These are phyloP conservation scores for Megaceryle alcyon DNA, from an alignment of 2,797 vertebrate genomes.

Conservation along the genomic window DNA sequence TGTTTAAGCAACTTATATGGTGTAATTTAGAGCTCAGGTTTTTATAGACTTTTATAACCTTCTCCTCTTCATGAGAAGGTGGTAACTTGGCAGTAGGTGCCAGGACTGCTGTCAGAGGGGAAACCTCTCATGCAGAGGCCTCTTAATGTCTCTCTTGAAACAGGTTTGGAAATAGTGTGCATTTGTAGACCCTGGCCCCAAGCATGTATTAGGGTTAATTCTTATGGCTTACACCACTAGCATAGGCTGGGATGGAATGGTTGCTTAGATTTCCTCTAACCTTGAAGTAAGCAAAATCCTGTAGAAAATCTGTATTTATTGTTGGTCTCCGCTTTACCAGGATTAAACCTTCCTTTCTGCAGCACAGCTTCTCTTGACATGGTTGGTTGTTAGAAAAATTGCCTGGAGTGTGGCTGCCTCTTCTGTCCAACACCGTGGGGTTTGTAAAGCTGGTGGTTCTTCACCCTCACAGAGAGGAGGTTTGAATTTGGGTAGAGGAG, in stretches of 20 bases:
- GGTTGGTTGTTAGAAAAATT: background rate
- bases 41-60: background rate
- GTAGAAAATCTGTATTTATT: background rate
- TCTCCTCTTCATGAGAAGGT: background rate
- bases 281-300: background rate
- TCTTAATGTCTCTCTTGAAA: background rate
- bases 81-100: background rate
- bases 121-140: background rate
- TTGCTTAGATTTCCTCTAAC: background rate
- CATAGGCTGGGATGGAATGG: background rate
- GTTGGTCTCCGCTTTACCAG: background rate
- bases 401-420: background rate
- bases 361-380: fast-evolving
- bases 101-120: background rate
- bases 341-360: background rate
- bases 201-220: background rate
- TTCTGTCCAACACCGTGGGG: background rate
- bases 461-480: background rate
- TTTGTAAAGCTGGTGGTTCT: background rate
- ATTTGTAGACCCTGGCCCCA: fast-evolving
- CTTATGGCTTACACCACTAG: background rate
- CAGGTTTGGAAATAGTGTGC: background rate
- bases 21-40: background rate
- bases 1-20: background rate
- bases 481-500: background rate